Percentiles rank a stretch among this genome's conserved stretches.
These are phyloP conservation scores for Clarias batrachus DNA, from an alignment of 2,113 vertebrate genomes.

Conservation along the genomic window DNA sequence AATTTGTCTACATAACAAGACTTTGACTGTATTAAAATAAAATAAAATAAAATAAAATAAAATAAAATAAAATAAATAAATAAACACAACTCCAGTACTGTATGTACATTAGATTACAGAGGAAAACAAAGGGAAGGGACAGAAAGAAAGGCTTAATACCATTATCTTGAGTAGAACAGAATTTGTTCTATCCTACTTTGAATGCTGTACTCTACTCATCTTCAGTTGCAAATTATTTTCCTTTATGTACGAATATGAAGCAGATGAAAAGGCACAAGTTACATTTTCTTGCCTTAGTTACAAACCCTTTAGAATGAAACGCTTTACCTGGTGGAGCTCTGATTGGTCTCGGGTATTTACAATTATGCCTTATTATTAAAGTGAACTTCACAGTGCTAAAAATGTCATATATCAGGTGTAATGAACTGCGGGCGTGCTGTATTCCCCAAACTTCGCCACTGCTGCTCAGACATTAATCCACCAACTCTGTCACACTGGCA, in stretches of 20 bases:
- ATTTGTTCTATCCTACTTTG: not conserved
- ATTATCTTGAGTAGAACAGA: slow-evolving; percentile 8
- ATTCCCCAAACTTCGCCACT: slow-evolving; percentile 70
- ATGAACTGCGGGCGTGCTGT: slow-evolving; percentile 68
- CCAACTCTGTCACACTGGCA: slow-evolving; percentile 64
- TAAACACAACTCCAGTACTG: slow-evolving; percentile 51
- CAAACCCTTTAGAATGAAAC: slow-evolving; percentile 59
- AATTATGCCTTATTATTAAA: slow-evolving; percentile 66
- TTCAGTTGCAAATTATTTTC: slow-evolving; percentile 10
- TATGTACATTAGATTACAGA: slow-evolving; percentile 43
- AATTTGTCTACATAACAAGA: slow-evolving; percentile 49
- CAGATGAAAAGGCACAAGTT: slow-evolving; percentile 10
- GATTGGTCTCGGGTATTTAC: slow-evolving; percentile 72
- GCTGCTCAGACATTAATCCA: slow-evolving; percentile 73
- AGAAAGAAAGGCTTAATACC: not conserved
- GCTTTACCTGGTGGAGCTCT: slow-evolving; percentile 62
- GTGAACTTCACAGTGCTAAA: slow-evolving; percentile 68
- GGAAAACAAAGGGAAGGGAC: slow-evolving; percentile 25
- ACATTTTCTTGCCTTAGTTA: slow-evolving; percentile 55
- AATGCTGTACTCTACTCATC: not conserved
- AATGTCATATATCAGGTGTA: slow-evolving; percentile 74
- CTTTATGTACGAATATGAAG: slow-evolving; percentile 45
- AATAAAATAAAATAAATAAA: slow-evolving; percentile 46
- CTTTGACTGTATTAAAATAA: slow-evolving; percentile 63
- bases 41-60: too few species aligned